Conservation (phyloP, 2,113 vertebrate species). For the Malurus melanocephalus region DNA sequence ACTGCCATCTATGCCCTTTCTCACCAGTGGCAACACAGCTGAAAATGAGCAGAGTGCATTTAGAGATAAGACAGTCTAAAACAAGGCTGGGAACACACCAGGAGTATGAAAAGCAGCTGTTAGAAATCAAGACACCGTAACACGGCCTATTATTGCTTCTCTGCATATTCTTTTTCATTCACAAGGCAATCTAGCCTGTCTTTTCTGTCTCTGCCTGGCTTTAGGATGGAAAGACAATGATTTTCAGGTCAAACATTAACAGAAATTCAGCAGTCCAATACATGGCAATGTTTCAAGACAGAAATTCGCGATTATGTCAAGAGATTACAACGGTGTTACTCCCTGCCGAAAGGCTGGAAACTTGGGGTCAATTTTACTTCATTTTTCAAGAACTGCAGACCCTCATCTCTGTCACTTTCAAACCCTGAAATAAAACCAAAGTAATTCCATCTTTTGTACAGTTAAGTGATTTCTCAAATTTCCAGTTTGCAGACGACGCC, state of each 20-base stretch:
- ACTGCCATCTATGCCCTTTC: neutral
- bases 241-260: neutral
- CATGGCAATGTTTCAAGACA: neutral
- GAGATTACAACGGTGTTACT: neutral
- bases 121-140: fast-evolving
- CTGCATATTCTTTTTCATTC: neutral
- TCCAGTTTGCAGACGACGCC: neutral
- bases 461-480: neutral
- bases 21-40: neutral
- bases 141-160: neutral
- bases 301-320: neutral
- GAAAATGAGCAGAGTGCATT: neutral
- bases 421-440: neutral
- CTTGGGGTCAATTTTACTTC: neutral
- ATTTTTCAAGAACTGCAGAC: neutral
- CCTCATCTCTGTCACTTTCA: neutral
- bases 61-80: neutral
- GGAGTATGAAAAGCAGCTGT: neutral
- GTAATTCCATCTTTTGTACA: neutral
- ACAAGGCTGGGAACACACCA: neutral
- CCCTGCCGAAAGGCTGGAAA: neutral
- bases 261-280: neutral
- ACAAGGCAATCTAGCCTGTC: neutral
- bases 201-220: neutral
- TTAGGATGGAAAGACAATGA: neutral